Conservation (phyloP, 2,797 vertebrate genomes). For the Acipenser ruthenus region DNA sequence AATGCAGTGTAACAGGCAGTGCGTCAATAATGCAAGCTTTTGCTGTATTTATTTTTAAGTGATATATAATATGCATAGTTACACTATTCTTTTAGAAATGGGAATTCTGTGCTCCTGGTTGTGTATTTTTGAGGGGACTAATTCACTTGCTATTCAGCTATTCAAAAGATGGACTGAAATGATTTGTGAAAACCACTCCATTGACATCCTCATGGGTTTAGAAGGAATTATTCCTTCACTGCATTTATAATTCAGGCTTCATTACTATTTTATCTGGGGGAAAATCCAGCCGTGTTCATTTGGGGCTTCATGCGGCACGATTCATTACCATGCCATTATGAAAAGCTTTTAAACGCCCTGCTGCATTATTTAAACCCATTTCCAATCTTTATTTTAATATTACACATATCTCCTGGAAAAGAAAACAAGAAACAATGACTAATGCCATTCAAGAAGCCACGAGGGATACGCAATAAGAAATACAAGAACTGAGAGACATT, state of each 20-base stretch:
- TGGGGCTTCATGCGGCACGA: not conserved
- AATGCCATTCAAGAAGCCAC: not conserved
- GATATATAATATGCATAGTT: too few relatives aligned
- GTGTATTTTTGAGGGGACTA: not conserved
- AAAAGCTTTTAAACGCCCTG: conserved; percentile 10
- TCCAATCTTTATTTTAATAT: not conserved
- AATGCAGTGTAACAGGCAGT: too few relatives aligned
- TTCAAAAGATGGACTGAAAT: not conserved
- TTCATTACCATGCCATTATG: conserved; percentile 5
- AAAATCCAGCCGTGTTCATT: conserved; percentile 1
- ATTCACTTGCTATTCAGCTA: too few relatives aligned
- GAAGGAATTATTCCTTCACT: not conserved
- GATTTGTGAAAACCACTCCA: not conserved
- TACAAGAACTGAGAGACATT: not conserved
- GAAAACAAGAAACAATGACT: not conserved
- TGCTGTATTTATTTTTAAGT: too few relatives aligned
- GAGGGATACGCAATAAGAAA: conserved; percentile 5
- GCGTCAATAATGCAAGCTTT: too few relatives aligned
- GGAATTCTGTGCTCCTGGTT: not conserved
- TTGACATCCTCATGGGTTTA: not conserved
- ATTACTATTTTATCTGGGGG: conserved; percentile 5
- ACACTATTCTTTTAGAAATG: too few relatives aligned
- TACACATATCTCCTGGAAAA: conserved; percentile 10
- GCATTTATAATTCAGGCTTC: conserved; percentile 4
- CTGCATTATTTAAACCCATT: too few relatives aligned